These are phyloP conservation scores for Rana temporaria DNA, from an alignment of 2,113 vertebrate genomes.

Conservation along the genomic window DNA sequence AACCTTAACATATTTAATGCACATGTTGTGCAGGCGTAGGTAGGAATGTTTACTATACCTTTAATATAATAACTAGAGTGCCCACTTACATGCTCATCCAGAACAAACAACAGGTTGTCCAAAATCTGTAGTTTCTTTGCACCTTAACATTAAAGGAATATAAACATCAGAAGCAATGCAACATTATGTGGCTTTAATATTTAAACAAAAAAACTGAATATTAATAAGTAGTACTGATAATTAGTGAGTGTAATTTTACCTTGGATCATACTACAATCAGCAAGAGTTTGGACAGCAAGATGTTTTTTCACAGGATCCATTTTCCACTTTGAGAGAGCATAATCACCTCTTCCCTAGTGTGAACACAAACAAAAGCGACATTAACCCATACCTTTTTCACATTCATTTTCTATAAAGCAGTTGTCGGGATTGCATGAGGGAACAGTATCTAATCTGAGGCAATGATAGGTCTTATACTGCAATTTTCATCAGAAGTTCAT, in stretches of 20 bases:
- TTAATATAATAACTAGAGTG: too few species aligned
- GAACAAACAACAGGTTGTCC: slow-evolving; percentile 85
- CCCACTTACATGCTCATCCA: slow-evolving; percentile 84
- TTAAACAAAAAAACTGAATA: neutral
- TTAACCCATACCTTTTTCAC: too few species aligned
- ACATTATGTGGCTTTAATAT: neutral
- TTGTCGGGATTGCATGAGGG: too few species aligned
- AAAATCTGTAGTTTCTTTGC: slow-evolving; percentile 84
- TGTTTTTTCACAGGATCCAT: slow-evolving; percentile 68
- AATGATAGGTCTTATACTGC: too few species aligned
- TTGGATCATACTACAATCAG: slow-evolving; percentile 79
- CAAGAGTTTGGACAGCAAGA: slow-evolving; percentile 71
- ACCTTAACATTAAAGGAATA: slow-evolving; percentile 71
- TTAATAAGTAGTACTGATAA: neutral
- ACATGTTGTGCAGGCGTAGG: too few species aligned
- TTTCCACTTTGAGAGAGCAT: slow-evolving; percentile 82
- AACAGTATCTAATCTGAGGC: too few species aligned
- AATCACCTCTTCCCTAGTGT: slow-evolving; percentile 80
- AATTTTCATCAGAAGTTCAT: too few species aligned
- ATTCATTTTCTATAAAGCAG: too few species aligned
- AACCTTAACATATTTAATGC: too few species aligned
- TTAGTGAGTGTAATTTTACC: slow-evolving; percentile 70
- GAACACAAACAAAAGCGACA: slow-evolving; percentile 17
- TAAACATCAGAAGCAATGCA: neutral
- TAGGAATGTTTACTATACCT: too few species aligned